Base-by-base conservation (phyloP, 2,113 vertebrate species). In the Platichthys flesus region DNA sequence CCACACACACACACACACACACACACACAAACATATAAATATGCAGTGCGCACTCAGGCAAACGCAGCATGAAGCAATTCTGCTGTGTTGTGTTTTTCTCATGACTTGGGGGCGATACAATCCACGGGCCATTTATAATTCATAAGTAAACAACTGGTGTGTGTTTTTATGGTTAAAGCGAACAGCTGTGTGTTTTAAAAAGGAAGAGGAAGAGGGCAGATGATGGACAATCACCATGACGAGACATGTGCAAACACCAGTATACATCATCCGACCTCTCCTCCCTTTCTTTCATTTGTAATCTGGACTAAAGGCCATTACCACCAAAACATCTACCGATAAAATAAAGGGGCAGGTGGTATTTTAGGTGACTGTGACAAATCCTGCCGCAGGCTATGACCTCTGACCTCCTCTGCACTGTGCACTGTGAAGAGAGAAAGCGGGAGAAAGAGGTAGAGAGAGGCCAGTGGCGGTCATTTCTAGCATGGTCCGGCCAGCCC, bases 401-500 rank as follows among this genome's bases (percentile, higher is more conserved):
- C 86, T 83, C 68, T 86, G 84, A 75, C 74, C 85, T 5, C n/a
- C 24, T 54, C 65, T 2, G 7, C 56, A 9, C 47, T 49, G 55
- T 61, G 56, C 74, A 24, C n/a, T 49, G 67, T 37, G 28, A 24
- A 82, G 21, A 85, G 71, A 76, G 67, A 85, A 80, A 65, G 72
- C 23, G 47, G 71, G 67, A 83, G 68, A 79, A 79, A 67, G 71
- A 52, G 80, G 67, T 20, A 64, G 62, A 85, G 62, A 71, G 68
- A 79, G 81, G 86, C 82, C 84, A 61, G 83, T 92, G 88, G 73
- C 82, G 79, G 79, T 75, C 86, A 71, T 86, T 95, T 96, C 95
- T 93, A 91, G 92, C 83, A 93, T 82, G 71, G 83, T 95, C 94
- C 91, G 81, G 71, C 71, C 70, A 62, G 67, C 72, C 51, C 51